Percentiles rank a stretch among this genome's conserved stretches.
Conservation (phyloP, 2,888 invertebrate genomes). For the Caenorhabditis sulstoni region DNA sequence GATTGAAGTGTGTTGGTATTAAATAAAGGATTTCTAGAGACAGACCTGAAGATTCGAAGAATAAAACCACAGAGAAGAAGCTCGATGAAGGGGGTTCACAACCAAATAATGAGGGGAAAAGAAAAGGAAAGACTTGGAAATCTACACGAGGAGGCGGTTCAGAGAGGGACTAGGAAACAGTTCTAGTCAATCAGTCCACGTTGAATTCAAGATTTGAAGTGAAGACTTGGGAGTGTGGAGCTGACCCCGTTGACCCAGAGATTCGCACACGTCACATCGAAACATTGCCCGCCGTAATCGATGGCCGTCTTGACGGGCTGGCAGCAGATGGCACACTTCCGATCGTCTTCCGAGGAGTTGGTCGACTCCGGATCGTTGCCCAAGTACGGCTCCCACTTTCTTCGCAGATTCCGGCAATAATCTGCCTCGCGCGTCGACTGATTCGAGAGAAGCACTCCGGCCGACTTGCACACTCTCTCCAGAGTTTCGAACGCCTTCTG, state of each 20-base stretch:
- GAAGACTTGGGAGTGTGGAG: constrained; percentile 68
- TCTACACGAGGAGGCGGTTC: not conserved
- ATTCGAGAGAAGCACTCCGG: constrained; percentile 43
- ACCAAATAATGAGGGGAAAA: constrained; percentile 24
- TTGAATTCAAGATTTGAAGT: constrained; percentile 22
- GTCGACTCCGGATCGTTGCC: not conserved
- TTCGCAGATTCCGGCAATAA: constrained; percentile 46
- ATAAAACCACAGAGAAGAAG: too few relatives aligned
- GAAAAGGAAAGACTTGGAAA: not conserved
- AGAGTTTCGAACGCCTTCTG: constrained; percentile 46
- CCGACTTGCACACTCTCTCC: constrained; percentile 55
- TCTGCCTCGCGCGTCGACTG: constrained; percentile 58
- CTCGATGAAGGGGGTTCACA: constrained; percentile 9
- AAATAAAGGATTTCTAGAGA: constrained; percentile 26
- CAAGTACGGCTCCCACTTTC: constrained; percentile 30
- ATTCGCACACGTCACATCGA: constrained; percentile 75
- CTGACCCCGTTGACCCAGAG: constrained; percentile 76
- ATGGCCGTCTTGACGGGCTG: constrained; percentile 53
- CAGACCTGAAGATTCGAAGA: constrained; percentile 25
- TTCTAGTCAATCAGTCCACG: not conserved
- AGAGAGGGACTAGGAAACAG: too few relatives aligned
- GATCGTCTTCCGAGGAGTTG: not conserved
- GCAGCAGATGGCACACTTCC: constrained; percentile 66
- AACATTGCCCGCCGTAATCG: constrained; percentile 67
- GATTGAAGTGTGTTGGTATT: constrained; percentile 7